A percentile compares a stretch with the other conserved stretches of the same genome.
phyloP scores from a whole-genome alignment of 2,113 vertebrate species.

The Chrysochloris asiatica region DNA sequence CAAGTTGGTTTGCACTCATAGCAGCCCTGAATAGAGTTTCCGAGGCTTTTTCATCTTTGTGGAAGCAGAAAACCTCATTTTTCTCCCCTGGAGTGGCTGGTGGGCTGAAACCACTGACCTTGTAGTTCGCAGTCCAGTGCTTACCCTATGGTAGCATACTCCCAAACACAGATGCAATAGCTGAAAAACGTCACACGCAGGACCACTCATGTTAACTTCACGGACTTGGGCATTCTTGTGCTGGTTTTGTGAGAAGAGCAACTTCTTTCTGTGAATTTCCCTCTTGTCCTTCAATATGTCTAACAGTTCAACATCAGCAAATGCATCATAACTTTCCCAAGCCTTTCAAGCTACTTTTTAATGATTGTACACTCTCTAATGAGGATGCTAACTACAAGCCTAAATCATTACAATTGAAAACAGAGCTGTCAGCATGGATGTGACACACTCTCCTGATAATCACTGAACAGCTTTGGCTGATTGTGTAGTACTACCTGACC shows the following conservation, averaged over 20 bases:
- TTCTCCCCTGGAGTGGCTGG: too few species aligned
- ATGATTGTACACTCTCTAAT: background rate
- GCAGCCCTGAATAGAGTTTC: too few species aligned
- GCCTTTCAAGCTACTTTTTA: slow-evolving; percentile 33
- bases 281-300: background rate
- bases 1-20: too few species aligned
- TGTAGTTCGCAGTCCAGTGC: too few species aligned
- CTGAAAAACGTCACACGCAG: background rate
- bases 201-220: background rate
- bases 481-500: slow-evolving; percentile 11
- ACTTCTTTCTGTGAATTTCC: background rate
- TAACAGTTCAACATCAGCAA: background rate
- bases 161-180: background rate
- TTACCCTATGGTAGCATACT: background rate
- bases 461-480: slow-evolving; percentile 19
- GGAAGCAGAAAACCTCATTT: too few species aligned
- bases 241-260: background rate
- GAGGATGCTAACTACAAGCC: background rate
- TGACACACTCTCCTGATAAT: slow-evolving; percentile 22
- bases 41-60: too few species aligned
- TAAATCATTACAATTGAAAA: slow-evolving; percentile 45
- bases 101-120: too few species aligned
- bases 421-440: slow-evolving; percentile 5
- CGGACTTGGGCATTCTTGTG: background rate
- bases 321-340: slow-evolving; percentile 36